Evolutionary conservation across 53 echinoderm and acorn worm species (phyloP).

Genomic region (Crossaster papposus): DNA sequence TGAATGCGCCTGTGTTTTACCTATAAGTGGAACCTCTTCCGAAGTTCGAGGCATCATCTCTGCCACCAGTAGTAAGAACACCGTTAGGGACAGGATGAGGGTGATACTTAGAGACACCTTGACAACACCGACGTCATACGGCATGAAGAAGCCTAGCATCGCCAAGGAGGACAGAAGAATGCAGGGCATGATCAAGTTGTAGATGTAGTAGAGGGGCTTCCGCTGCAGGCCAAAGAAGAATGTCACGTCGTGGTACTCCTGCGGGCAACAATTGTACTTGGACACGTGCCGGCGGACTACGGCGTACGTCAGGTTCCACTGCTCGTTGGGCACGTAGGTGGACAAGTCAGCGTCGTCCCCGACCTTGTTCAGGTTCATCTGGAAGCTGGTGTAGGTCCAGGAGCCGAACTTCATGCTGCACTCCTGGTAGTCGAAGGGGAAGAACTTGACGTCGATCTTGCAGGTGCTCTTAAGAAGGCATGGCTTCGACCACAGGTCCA

Average conservation of each 20-base stretch:
- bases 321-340: conserved; percentile 86
- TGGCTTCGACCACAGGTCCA: conserved; percentile 96
- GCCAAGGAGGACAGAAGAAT: conserved; percentile 89
- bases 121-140: conserved; percentile 97
- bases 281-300: conserved; percentile 75
- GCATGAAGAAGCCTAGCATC: conserved; percentile 97
- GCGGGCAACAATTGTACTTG: conserved; percentile 83
- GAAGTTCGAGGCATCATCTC: conserved; percentile 99
- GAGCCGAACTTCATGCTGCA: conserved; percentile 98
- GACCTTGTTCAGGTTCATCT: conserved; percentile 83
- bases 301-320: conserved; percentile 88
- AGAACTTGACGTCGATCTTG: conserved; percentile 95
- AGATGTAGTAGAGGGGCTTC: conserved; percentile 95
- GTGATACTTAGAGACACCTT: conserved; percentile 96
- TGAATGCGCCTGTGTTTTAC: conserved; percentile 53
- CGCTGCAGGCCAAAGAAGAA: conserved; percentile 91
- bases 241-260: conserved; percentile 91
- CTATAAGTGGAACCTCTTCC: conserved; percentile 89
- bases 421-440: conserved; percentile 97
- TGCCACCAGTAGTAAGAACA: conserved; percentile 91
- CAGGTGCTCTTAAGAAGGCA: conserved; percentile 90
- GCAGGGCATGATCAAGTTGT: conserved; percentile 98
- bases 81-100: conserved; percentile 91
- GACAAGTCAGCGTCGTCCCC: conserved; percentile 64
- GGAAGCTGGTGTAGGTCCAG: conserved; percentile 94